A percentile compares a stretch with the other conserved stretches of the same genome.
These are phyloP conservation scores for Pachypanchax playfairii DNA, from an alignment of 2,113 vertebrate genomes.

Conservation along the genomic window DNA sequence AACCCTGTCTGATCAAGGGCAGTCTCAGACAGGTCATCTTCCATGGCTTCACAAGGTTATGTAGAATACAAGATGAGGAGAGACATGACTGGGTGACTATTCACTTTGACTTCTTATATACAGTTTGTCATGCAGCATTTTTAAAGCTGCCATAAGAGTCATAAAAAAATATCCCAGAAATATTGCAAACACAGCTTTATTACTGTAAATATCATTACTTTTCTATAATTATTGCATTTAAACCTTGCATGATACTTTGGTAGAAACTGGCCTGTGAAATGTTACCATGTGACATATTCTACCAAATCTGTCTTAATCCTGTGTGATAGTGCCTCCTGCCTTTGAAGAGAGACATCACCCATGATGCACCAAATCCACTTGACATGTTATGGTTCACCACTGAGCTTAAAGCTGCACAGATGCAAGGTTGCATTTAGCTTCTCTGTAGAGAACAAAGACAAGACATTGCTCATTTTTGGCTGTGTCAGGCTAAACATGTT, in stretches of 20 bases:
- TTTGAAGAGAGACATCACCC: slow-evolving; percentile 57
- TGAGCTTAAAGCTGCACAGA: slow-evolving; percentile 15
- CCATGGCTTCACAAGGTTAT: slow-evolving; percentile 55
- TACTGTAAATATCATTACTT: background rate
- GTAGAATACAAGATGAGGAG: slow-evolving; percentile 45
- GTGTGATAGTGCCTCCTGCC: slow-evolving; percentile 38
- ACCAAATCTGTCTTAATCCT: slow-evolving; percentile 38
- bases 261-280: slow-evolving; percentile 10
- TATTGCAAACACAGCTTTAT: background rate
- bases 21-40: slow-evolving; percentile 50
- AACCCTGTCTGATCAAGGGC: slow-evolving; percentile 40
- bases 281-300: slow-evolving; percentile 16
- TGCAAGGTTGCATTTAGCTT: slow-evolving; percentile 19
- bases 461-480: slow-evolving; percentile 17
- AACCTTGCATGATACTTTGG: background rate
- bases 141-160: slow-evolving; percentile 26
- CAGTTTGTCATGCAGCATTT: slow-evolving; percentile 42
- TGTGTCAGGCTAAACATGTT: background rate
- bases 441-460: background rate
- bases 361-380: slow-evolving; percentile 49
- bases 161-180: background rate
- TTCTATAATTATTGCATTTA: background rate
- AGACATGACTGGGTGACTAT: slow-evolving; percentile 47
- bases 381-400: slow-evolving; percentile 47
- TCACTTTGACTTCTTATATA: slow-evolving; percentile 42